Base-by-base conservation (phyloP, 2,797 vertebrate genomes). In the Bovichtus diacanthus region DNA sequence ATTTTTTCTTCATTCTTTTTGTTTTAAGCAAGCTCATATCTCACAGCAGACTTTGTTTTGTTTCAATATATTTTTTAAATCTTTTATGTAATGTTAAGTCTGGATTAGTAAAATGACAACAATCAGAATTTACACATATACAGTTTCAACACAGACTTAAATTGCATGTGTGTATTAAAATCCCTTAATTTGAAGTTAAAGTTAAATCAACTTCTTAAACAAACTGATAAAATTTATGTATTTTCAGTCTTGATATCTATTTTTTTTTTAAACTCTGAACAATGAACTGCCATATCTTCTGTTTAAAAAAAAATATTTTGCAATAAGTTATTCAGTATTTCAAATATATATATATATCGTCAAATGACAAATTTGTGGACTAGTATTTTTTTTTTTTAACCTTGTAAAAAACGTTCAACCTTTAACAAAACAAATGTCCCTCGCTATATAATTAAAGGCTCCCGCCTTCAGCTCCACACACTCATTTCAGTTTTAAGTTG, bases 371-470 rank as follows among this genome's bases (percentile, higher is more conserved):
- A 55, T 19, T 11, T 31, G 19, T 39, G 12, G 5, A 31, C 16
- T 5, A 41, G 7, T 39, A 34, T 50, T 50, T 68, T 67, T 50
- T 68, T 67, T 34, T 34, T 68, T 50, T 6, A 31, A 23, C 25
- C 34, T 38, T 36, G 21, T 56, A 31, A 55, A 61, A 80, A 72
- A 41, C 1, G 11, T 56, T 50, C 5, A n/a, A 44, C 39, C 5
- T 64, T 21, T n/a, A 53, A 78, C 12, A 46, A 67, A 78, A 43
- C 53, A 77, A 27, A 27, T 6, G 54, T 60, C 69, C 71, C 8
- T n/a, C 71, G 43, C 27, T 50, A 5, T 36, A 39, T 61, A 76
- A 81, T 78, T 72, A 84, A 85, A 85, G 63, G 25, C 43, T 74
- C 31, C 67, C 25, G 18, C 27, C 16, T 77, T 58, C 38, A 50